Evolutionary conservation across 35 echinoderm and acorn worm genomes (phyloP).

Genomic region (Lytechinus variegatus): DNA sequence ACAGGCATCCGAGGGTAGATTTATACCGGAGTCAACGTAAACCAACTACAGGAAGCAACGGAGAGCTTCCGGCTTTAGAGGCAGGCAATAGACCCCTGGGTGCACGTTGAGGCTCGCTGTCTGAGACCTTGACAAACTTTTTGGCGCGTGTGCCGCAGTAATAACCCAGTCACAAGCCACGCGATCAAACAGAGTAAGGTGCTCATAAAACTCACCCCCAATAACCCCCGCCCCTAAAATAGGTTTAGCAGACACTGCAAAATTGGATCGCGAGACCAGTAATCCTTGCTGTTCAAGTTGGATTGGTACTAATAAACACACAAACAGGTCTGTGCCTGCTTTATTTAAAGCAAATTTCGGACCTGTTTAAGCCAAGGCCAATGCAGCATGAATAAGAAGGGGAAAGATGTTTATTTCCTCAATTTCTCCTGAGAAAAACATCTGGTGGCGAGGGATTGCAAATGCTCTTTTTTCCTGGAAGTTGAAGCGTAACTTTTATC

Average conservation of each 20-base stretch:
- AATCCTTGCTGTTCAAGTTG: constrained; percentile 12
- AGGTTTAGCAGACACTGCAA: constrained; percentile 55
- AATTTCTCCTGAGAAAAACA: constrained; percentile 51
- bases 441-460: constrained; percentile 34
- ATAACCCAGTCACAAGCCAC: constrained; percentile 30
- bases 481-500: constrained; percentile 54
- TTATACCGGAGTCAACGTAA: constrained; percentile 56
- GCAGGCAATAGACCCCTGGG: constrained; percentile 48
- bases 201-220: constrained; percentile 34
- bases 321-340: neutral
- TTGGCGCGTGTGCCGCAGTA: constrained; percentile 40
- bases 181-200: constrained; percentile 23
- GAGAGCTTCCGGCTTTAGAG: constrained; percentile 41
- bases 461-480: constrained; percentile 29
- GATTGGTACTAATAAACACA: constrained; percentile 36
- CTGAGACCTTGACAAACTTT: constrained; percentile 55
- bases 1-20: constrained; percentile 50
- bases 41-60: constrained; percentile 53
- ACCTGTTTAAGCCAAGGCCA: constrained; percentile 46
- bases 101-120: constrained; percentile 37
- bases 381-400: neutral
- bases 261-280: neutral
- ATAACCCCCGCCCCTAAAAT: constrained; percentile 42
- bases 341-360: constrained; percentile 18
- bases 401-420: constrained; percentile 43